Evolutionary conservation across 1,140 invertebrate species (phyloP), one percentile per base, ranked within the genome.

Genomic region (Diplogasteroides magnus): DNA sequence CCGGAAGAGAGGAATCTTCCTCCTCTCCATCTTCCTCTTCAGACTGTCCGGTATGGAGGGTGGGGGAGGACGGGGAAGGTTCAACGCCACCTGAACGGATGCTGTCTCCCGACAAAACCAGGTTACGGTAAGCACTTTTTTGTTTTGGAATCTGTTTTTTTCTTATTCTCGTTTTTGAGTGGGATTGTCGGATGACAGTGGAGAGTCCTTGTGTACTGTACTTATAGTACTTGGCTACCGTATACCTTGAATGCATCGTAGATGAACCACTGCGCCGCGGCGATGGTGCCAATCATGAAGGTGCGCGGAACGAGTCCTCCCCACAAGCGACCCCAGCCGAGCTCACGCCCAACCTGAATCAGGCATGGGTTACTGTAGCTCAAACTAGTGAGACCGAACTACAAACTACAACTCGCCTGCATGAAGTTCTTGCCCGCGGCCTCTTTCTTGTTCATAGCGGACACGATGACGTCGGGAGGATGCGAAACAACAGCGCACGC

Each of bases 401-500:
- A 87, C 0, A 89, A 81, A 26, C 90, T 90, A 55, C 88, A 88
- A 23, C 37, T 48, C 37, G 19, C 37, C 37, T 48, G 6, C 37
- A 48, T 19, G 19, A 48, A 48, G 6, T 19, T 19, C 37, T 48
- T 48, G 37, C 37, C 37, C 37, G 89, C 87, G 67, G 90, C 91
- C 82, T 91, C 91, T 58, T 89, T 90, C 87, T 97, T 91, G 87
- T 97, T 98, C 75, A 98, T 86, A 85, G 97, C 97, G 25, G 94
- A 97, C n/a, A 98, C 94, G 77, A 98, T 90, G 26, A 94, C 96
- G 84, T 98, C 95, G 76, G 95, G 94, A 61, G 94, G 95, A 86
- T 98, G 95, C 37, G 93, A 96, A 0, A 97, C 94, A 84, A 98
- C 89, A 78, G 95, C 95, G 86, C 95, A 98, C 88, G 98, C 97